Evolutionary conservation across 2,797 vertebrate genomes (phyloP), one percentile per base, ranked within the genome.

Genomic region (Clarias pachynema): DNA sequence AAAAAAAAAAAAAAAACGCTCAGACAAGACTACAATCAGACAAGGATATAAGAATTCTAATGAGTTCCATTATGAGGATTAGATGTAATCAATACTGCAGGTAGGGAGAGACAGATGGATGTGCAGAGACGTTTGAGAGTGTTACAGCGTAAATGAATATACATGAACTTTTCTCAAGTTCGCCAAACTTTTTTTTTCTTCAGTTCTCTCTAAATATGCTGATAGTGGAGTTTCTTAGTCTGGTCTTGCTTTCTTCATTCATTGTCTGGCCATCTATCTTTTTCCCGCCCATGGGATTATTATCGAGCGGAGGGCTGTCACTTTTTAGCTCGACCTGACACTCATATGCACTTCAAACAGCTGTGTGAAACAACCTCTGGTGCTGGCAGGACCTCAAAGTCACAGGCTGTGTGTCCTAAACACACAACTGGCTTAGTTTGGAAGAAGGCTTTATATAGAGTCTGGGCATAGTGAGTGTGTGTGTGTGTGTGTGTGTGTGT

Each of bases 191-290:
- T 68, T 49, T 37, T n/a, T 3, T 24, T 31, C 10, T 29, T 15
- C 5, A 20, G 2, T 72, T 18, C 57, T 34, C 60, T 81, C 26
- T n/a, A 73, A 57, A 68, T 31, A 34, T 70, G 1, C 34, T 29
- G 53, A 44, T 29, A 15, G 18, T 34, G 20, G 5, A n/a, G 22
- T 75, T 12, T 37, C 72, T 81, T 24, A 1, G 5, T 37, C 31
- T 66, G n/a, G 20, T 49, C 26, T 18, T 78, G 14, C 49, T 34
- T 79, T 72, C 16, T 31, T 56, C 59, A 56, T 8, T 81, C 62
- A 85, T 26, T 79, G 44, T 79, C 29, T 24, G 75, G 84, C 56
- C 60, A 75, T 73, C 74, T 89, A 78, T 93, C 91, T 92, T 91
- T 93, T 88, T 89, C 89, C 89, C 87, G 87, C 86, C 34, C 65